Base-by-base conservation (phyloP, 2,113 vertebrate species). In the Collichthys lucidus region DNA sequence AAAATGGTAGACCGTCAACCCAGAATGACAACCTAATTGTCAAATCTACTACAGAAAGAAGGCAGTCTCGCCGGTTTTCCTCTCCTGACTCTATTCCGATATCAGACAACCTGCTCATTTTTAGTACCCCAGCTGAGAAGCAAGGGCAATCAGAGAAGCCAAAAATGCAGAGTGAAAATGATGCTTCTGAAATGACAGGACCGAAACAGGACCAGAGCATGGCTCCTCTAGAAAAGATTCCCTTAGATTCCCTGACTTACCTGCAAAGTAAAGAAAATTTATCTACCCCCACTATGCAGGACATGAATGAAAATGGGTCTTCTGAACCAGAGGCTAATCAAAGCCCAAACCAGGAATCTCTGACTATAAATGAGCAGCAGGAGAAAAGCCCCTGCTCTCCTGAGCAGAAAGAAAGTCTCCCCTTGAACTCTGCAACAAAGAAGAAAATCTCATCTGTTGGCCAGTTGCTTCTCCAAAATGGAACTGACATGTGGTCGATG, bases 261-360 rank as follows among this genome's bases (percentile, higher is more conserved):
- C 42, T 15, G 31, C 35, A n/a, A 11, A 11, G 26, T 15, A 8
- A 47, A 22, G 2, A 26, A 0, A 12, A 5, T 29, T 2, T 8
- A 3, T 57, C 19, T 14, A 10, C 31, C 1, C 16, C 59, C 11
- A 19, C 14, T 50, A 47, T 49, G 19, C 46, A 84, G 26, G 65
- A 83, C 1, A 4, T 29, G 4, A 61, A 77, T 16, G 60, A 52
- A 60, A 62, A 82, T 55, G 17, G 79, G 77, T 90, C 89, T 88
- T 82, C 91, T 71, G 90, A 92, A 84, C 85, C 81, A 0, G 83
- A 77, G 88, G 84, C 77, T 79, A 20, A 24, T 76, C 72, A 16
- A 68, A 87, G 78, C 82, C 86, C 82, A 60, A 91, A 91, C 63
- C 91, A 86, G 86, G 71, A 80, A 19, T 29, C 0, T 1, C 11